phyloP scores from a whole-genome alignment of 2,797 vertebrate species.

The Distichodus sexfasciatus region DNA sequence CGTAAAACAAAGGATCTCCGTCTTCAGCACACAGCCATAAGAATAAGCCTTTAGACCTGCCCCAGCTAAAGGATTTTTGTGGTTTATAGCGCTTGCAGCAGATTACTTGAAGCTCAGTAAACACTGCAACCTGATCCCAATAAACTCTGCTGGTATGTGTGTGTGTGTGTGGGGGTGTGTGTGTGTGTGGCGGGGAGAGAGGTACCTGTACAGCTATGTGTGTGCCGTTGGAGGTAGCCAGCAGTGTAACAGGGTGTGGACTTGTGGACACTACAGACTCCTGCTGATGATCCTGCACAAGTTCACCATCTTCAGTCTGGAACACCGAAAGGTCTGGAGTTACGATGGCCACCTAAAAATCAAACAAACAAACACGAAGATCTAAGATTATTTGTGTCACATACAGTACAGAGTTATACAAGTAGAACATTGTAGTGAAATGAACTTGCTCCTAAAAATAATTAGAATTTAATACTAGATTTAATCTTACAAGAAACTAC shows the following conservation, averaged over 20 bases:
- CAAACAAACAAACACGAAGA: conserved; percentile 40
- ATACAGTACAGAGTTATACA: too few relatives aligned
- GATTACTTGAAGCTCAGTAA: conserved; percentile 4
- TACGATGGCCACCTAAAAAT: conserved; percentile 92
- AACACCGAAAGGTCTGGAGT: conserved; percentile 93
- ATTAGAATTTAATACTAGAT: too few relatives aligned
- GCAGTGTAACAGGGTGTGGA: conserved; percentile 88
- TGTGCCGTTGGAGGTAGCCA: conserved; percentile 98
- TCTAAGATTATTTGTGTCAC: too few relatives aligned
- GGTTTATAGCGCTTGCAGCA: neutral
- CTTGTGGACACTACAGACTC: conserved; percentile 80
- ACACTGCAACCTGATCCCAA: neutral
- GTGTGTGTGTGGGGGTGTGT: neutral
- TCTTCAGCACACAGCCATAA: neutral
- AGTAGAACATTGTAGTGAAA: too few relatives aligned
- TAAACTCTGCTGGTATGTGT: neutral
- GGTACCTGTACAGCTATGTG: conserved; percentile 97
- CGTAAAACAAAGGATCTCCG: conserved; percentile 6
- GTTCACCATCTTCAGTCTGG: conserved; percentile 86
- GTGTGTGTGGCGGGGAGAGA: conserved; percentile 10
- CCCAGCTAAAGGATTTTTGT: neutral
- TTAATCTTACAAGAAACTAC: too few relatives aligned
- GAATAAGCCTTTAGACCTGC: neutral
- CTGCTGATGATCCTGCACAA: conserved; percentile 86
- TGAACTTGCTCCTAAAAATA: too few relatives aligned